A percentile compares a stretch with the other conserved stretches of the same genome.
Conservation (phyloP, 64 coral and sea anemone species). For the Porites lutea region DNA sequence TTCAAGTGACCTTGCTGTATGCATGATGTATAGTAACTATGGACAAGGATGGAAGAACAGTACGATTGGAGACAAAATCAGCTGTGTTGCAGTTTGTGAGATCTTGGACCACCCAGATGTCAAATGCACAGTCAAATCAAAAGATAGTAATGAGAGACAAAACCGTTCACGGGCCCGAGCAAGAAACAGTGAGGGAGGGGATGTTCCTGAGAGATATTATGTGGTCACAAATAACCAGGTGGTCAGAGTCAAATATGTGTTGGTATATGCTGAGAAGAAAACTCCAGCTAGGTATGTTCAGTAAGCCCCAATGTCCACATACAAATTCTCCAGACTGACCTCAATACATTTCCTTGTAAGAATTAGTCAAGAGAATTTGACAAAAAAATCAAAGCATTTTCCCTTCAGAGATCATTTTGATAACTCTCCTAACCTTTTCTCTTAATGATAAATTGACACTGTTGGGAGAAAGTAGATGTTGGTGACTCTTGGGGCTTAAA, state of each 20-base stretch:
- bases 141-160: conserved; percentile 37
- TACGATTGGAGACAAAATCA: conserved; percentile 70
- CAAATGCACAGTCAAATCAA: conserved; percentile 82
- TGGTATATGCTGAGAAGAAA: conserved; percentile 91
- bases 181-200: conserved; percentile 90
- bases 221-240: conserved; percentile 97
- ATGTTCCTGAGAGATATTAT: conserved; percentile 98
- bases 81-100: conserved; percentile 96
- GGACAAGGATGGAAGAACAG: conserved; percentile 82
- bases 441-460: too few relatives aligned
- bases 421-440: too few relatives aligned
- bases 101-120: conserved; percentile 96
- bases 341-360: too few relatives aligned
- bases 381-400: too few relatives aligned
- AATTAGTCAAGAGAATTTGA: too few relatives aligned
- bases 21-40: conserved; percentile 89
- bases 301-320: too few relatives aligned
- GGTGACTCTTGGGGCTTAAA: too few relatives aligned
- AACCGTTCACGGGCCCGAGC: conserved; percentile 75
- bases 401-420: too few relatives aligned
- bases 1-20: conserved; percentile 94
- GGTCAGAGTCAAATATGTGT: conserved; percentile 89
- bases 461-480: too few relatives aligned
- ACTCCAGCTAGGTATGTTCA: not conserved
- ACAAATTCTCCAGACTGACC: too few relatives aligned